These are phyloP conservation scores for Cisticola juncidis DNA, from an alignment of 2,113 vertebrate species.

Conservation along the genomic window DNA sequence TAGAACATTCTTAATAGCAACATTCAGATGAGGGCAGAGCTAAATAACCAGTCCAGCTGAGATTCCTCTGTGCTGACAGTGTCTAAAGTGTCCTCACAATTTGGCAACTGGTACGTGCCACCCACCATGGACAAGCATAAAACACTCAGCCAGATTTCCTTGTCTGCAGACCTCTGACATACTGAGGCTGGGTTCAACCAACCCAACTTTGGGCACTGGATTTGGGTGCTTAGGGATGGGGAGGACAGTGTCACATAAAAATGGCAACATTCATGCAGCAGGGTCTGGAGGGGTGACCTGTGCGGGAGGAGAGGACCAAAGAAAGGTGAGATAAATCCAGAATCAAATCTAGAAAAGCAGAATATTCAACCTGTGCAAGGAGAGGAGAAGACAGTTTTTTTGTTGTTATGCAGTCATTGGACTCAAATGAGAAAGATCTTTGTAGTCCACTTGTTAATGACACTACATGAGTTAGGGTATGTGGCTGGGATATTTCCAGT, in stretches of 20 bases:
- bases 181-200: background rate
- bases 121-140: background rate
- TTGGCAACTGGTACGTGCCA: background rate
- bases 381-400: background rate
- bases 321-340: background rate
- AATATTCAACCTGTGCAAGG: background rate
- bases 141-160: background rate
- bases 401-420: background rate
- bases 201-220: background rate
- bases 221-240: background rate
- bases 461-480: background rate
- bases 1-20: background rate
- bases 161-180: background rate
- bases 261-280: background rate
- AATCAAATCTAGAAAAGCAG: background rate
- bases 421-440: background rate
- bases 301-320: fast-evolving
- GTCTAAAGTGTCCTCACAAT: background rate
- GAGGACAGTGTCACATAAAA: background rate
- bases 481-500: background rate
- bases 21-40: background rate
- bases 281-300: background rate
- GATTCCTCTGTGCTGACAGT: background rate
- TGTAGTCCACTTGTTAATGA: background rate
- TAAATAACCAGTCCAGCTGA: background rate